These are phyloP conservation scores for Amazona ochrocephala DNA, from an alignment of 2,797 vertebrate genomes.

Conservation along the genomic window DNA sequence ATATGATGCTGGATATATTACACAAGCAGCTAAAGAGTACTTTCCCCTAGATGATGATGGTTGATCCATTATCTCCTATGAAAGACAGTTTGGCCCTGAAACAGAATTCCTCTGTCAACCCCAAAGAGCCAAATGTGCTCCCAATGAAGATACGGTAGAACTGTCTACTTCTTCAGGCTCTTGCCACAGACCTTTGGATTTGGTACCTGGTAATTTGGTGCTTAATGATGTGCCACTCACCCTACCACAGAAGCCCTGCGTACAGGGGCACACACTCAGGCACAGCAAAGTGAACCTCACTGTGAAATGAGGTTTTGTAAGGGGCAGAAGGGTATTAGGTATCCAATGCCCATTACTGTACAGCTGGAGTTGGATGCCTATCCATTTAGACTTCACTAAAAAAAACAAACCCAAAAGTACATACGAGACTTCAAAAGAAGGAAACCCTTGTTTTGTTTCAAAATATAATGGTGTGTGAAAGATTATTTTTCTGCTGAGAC, in stretches of 20 bases:
- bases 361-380: not conserved
- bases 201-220: not conserved
- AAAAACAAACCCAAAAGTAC: not conserved
- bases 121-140: not conserved
- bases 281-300: not conserved
- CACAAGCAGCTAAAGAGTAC: not conserved
- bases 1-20: not conserved
- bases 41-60: not conserved
- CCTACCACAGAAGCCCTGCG: not conserved
- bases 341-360: not conserved
- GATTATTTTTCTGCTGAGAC: not conserved
- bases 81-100: not conserved
- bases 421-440: not conserved
- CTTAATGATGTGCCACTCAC: not conserved
- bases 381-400: not conserved
- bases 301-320: not conserved
- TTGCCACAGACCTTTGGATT: not conserved
- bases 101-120: not conserved
- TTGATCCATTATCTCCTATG: not conserved
- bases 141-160: not conserved
- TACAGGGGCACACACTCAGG: not conserved
- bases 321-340: not conserved
- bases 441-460: not conserved
- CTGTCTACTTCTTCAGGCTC: not conserved
- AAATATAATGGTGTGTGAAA: not conserved